Percentiles rank a stretch among this genome's conserved stretches.
Evolutionary conservation across 2,113 vertebrate species (phyloP).

Genomic region (Antigone vipio): DNA sequence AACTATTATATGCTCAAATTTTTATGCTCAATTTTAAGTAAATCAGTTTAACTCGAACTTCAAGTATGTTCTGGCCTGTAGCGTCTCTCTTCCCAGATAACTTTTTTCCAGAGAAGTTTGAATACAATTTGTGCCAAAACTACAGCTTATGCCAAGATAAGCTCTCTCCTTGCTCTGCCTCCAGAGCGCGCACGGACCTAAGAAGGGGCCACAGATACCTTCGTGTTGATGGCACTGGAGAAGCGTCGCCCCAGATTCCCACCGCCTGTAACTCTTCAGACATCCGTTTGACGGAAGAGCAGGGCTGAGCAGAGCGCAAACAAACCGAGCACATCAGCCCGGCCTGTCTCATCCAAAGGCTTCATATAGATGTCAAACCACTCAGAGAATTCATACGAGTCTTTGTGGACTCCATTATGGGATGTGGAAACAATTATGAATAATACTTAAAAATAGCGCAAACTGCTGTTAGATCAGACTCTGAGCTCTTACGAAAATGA

Average conservation of each 20-base stretch:
- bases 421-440: background rate
- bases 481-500: background rate
- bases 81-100: background rate
- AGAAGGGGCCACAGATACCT: accelerated
- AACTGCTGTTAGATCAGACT: background rate
- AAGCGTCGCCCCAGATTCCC: background rate
- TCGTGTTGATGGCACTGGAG: background rate
- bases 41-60: background rate
- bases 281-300: background rate
- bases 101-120: background rate
- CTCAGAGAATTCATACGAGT: accelerated
- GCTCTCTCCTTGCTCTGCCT: background rate
- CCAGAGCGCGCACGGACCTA: background rate
- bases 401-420: no score
- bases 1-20: background rate
- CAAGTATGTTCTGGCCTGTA: background rate
- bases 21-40: background rate
- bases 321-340: background rate
- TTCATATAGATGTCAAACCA: background rate
- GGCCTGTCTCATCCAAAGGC: background rate
- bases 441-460: background rate
- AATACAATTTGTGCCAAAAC: background rate
- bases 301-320: background rate
- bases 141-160: background rate
- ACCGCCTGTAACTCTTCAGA: background rate